Conservation (phyloP, 2,888 invertebrate species). For the Cheiracanthium punctorium region DNA sequence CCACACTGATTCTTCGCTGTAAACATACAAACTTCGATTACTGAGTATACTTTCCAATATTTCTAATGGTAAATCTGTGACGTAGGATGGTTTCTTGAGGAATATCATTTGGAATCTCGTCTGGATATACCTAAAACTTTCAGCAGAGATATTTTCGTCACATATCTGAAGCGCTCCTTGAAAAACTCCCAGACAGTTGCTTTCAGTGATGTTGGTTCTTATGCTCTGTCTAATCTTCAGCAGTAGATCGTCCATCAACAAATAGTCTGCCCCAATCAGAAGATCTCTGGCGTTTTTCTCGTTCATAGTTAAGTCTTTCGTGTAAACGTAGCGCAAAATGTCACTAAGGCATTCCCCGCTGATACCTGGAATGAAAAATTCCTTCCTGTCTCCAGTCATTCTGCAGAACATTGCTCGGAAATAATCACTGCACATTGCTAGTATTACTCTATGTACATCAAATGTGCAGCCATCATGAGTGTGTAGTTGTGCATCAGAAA, state of each 20-base stretch:
- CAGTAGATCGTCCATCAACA: conserved; percentile 13
- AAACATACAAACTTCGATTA: conserved; percentile 20
- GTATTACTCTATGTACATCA: conserved; percentile 5
- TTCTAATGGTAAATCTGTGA: conserved; percentile 6
- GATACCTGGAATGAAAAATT: neutral
- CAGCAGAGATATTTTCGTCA: neutral
- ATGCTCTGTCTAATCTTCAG: neutral
- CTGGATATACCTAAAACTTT: conserved; percentile 23
- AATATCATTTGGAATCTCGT: conserved; percentile 25
- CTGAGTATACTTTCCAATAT: neutral
- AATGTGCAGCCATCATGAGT: conserved; percentile 30
- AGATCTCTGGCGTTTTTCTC: conserved; percentile 8
- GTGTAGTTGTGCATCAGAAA: conserved; percentile 5
- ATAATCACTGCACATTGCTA: conserved; percentile 8
- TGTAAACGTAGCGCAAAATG: conserved; percentile 24
- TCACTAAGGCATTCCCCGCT: neutral
- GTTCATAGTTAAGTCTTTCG: neutral
- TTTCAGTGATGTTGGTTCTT: neutral
- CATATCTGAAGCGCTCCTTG: neutral
- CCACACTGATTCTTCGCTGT: conserved; percentile 1
- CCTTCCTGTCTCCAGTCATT: neutral
- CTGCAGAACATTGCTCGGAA: conserved; percentile 2
- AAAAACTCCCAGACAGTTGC: conserved; percentile 25
- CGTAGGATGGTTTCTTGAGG: neutral
- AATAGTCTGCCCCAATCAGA: conserved; percentile 6